Conservation (phyloP, 2,113 vertebrate species). For the Empidonax traillii region DNA sequence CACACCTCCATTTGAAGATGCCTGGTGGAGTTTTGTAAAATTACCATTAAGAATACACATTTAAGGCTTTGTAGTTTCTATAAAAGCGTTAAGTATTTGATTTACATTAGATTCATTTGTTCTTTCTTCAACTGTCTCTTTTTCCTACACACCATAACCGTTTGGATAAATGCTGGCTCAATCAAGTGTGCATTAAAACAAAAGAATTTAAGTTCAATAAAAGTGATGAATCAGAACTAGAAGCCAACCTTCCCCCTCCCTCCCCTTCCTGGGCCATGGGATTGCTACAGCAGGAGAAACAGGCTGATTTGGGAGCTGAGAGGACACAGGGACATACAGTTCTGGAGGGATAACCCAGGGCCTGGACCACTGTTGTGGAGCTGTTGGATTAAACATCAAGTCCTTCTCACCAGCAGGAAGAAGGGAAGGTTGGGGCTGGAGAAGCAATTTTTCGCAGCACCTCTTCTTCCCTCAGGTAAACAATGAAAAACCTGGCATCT, state of each 20-base stretch:
- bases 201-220: slow-evolving; percentile 77
- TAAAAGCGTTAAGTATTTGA: slow-evolving; percentile 81
- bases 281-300: background rate
- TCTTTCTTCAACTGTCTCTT: slow-evolving; percentile 80
- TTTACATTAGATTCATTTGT: slow-evolving; percentile 82
- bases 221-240: slow-evolving; percentile 78
- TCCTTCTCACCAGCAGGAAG: background rate
- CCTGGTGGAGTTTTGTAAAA: slow-evolving; percentile 78
- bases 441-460: background rate
- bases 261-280: background rate
- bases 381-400: background rate
- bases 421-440: background rate
- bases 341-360: background rate
- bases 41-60: slow-evolving; percentile 81
- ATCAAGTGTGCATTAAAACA: slow-evolving; percentile 81
- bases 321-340: background rate
- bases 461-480: background rate
- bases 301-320: background rate
- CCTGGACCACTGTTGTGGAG: background rate
- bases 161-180: slow-evolving; percentile 78
- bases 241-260: slow-evolving; percentile 57
- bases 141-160: slow-evolving; percentile 66
- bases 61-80: slow-evolving; percentile 77
- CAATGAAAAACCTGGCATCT: background rate
- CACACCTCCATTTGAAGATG: slow-evolving; percentile 79